These are phyloP conservation scores for Chrosomus eos DNA, from an alignment of 2,797 vertebrate species.

Conservation along the genomic window DNA sequence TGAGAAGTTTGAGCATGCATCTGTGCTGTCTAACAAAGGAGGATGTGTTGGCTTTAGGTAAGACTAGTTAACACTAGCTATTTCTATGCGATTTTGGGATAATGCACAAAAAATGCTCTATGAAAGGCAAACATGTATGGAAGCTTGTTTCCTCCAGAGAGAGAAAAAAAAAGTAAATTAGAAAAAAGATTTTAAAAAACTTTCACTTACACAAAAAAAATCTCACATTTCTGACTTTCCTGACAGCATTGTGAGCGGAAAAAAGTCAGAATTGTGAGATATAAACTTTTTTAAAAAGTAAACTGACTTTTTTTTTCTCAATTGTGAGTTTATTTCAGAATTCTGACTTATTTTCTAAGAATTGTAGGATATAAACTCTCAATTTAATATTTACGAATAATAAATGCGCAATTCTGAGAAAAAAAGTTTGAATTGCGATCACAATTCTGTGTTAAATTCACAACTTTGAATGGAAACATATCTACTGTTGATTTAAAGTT, in stretches of 20 bases:
- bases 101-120: background rate
- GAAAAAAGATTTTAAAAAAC: background rate
- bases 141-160: background rate
- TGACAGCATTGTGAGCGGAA: background rate
- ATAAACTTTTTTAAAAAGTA: no score
- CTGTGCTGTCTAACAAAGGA: conserved; percentile 78
- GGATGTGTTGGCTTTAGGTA: conserved; percentile 81
- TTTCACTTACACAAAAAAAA: background rate
- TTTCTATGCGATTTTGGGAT: background rate
- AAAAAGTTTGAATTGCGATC: no score
- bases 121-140: background rate
- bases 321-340: no score
- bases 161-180: background rate
- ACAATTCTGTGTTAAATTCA: no score
- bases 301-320: no score
- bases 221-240: background rate
- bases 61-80: conserved; percentile 36
- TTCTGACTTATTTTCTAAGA: no score
- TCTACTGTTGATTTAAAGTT: background rate
- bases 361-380: no score
- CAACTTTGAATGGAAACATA: background rate
- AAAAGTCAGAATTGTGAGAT: background rate
- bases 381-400: no score
- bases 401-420: no score
- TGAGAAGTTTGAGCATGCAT: conserved; percentile 84